Conservation (phyloP, 2,113 vertebrate species). For the Amazona vittata region DNA sequence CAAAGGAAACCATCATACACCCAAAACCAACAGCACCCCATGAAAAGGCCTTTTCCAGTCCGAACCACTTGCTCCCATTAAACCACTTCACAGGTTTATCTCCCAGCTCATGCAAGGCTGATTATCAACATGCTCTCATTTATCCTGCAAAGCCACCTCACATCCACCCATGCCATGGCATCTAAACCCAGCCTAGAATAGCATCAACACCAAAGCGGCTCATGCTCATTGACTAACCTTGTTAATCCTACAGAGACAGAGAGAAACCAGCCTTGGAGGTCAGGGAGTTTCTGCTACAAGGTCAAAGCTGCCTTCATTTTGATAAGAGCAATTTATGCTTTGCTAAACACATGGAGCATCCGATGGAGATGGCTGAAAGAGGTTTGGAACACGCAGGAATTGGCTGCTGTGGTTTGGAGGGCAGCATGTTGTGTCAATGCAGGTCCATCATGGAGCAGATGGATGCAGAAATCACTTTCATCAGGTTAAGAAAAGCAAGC, state of each 20-base stretch:
- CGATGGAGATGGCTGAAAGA: fast-evolving
- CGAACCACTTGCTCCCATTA: not conserved
- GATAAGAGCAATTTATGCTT: not conserved
- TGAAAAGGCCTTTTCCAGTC: not conserved
- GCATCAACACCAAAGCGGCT: not conserved
- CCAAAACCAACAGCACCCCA: not conserved
- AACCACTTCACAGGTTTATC: not conserved
- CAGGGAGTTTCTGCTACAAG: not conserved
- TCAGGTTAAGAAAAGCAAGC: not conserved
- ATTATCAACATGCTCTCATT: not conserved
- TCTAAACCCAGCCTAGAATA: not conserved
- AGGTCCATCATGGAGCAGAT: not conserved
- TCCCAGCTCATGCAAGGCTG: not conserved
- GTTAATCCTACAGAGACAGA: not conserved
- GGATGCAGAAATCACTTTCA: not conserved
- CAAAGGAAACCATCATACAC: not conserved
- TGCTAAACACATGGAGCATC: not conserved
- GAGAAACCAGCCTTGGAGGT: not conserved
- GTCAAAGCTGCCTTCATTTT: not conserved
- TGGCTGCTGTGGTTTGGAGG: not conserved
- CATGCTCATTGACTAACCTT: not conserved
- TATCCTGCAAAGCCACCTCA: not conserved
- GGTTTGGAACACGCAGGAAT: not conserved
- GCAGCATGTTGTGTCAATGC: fast-evolving
- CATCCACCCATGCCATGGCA: fast-evolving